A percentile compares a stretch with the other conserved stretches of the same genome.
Evolutionary conservation across 1,140 invertebrate genomes (phyloP).

Genomic region (Nebria ingens): DNA sequence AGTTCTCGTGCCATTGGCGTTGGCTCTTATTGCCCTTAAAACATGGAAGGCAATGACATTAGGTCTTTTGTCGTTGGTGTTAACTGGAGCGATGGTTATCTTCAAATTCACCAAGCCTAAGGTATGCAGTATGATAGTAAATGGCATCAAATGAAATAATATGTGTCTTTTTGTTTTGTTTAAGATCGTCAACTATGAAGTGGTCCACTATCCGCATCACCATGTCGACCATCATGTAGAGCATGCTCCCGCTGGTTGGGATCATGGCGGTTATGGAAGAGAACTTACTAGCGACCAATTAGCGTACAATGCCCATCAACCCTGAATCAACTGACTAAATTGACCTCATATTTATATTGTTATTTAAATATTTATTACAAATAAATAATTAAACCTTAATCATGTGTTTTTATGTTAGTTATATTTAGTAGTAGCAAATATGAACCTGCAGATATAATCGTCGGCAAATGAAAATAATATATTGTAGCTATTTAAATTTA

Average conservation of each 20-base stretch:
- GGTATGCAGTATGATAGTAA: conserved; percentile 30
- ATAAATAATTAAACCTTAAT: conserved; percentile 16
- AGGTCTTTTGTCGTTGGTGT: conserved; percentile 68
- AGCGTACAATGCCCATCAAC: conserved; percentile 50
- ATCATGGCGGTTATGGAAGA: conserved; percentile 48
- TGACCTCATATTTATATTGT: conserved; percentile 16
- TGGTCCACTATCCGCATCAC: conserved; percentile 65
- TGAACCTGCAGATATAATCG: too few relatives aligned
- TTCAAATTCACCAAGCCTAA: conserved; percentile 78
- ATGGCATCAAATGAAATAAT: conserved; percentile 11
- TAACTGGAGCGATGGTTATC: conserved; percentile 69
- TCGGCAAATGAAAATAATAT: too few relatives aligned
- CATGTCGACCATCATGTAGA: conserved; percentile 50
- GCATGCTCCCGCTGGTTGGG: conserved; percentile 50
- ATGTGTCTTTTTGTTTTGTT: conserved; percentile 15
- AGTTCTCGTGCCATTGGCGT: conserved; percentile 63
- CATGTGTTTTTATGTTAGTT: too few relatives aligned
- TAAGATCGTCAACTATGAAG: conserved; percentile 62
- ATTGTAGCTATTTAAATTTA: too few relatives aligned
- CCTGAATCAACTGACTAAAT: conserved; percentile 8
- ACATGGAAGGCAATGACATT: conserved; percentile 80
- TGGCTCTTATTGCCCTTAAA: conserved; percentile 71
- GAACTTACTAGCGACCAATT: conserved; percentile 48
- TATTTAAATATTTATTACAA: conserved; percentile 26
- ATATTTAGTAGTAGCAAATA: too few relatives aligned